These are phyloP conservation scores for Drosophila erecta DNA, from an alignment of 1,140 invertebrate species.

Conservation along the genomic window DNA sequence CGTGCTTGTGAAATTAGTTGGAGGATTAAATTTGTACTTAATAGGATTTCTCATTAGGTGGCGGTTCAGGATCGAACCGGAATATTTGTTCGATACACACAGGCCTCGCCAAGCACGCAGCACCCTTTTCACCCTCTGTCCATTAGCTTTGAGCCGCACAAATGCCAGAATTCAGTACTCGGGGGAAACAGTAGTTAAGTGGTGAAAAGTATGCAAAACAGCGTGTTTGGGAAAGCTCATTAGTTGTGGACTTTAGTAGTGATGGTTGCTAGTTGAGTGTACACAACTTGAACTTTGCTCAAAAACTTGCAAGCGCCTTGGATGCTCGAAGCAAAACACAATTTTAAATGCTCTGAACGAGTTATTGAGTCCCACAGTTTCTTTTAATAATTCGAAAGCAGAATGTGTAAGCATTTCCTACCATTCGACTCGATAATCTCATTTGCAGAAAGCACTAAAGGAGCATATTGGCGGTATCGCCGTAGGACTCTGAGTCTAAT, in stretches of 20 bases:
- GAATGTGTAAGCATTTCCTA: no score
- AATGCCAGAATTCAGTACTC: constrained; percentile 12
- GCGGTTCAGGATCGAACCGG: constrained; percentile 36
- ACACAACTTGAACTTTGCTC: not conserved
- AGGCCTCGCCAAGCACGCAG: constrained; percentile 1
- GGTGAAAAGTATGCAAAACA: constrained; percentile 47
- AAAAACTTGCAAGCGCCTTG: not conserved
- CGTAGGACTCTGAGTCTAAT: not conserved
- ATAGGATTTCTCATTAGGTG: constrained; percentile 67
- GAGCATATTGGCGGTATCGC: not conserved
- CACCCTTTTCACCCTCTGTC: not conserved
- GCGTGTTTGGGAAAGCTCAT: constrained; percentile 25
- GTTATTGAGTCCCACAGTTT: not conserved
- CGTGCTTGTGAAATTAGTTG: constrained; percentile 65
- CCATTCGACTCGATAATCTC: not conserved
- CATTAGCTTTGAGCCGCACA: constrained; percentile 14
- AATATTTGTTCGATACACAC: constrained; percentile 32
- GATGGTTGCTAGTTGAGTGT: not conserved
- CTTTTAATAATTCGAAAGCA: not conserved
- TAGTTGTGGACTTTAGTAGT: constrained; percentile 25
- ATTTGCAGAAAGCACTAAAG: not conserved
- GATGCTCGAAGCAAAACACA: not conserved
- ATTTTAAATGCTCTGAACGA: no score
- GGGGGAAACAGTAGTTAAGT: constrained; percentile 4
- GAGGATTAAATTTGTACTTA: constrained; percentile 69